A percentile compares a stretch with the other conserved stretches of the same genome.
Evolutionary conservation across 2,797 vertebrate species (phyloP).

Genomic region (Malacoraja senta): DNA sequence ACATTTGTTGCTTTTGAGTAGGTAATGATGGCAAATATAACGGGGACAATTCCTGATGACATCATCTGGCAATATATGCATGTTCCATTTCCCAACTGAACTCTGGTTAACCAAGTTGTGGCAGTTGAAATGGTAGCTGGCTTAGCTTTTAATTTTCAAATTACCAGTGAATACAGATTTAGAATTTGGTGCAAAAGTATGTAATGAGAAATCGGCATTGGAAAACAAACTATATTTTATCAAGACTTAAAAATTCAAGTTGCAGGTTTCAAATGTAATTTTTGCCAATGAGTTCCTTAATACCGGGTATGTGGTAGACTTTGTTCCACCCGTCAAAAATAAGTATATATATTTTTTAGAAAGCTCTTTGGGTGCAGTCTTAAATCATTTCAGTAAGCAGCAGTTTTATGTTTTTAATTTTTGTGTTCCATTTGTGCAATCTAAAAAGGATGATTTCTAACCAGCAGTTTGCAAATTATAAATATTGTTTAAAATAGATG

Average conservation of each 20-base stretch:
- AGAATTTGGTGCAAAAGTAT: background rate
- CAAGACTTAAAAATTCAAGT: background rate
- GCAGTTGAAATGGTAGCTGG: background rate
- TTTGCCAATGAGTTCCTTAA: background rate
- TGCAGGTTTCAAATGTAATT: background rate
- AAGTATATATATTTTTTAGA: background rate
- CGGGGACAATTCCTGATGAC: background rate
- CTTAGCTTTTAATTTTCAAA: background rate
- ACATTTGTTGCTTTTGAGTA: background rate
- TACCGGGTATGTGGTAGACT: background rate
- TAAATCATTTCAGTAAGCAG: background rate
- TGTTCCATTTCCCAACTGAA: background rate
- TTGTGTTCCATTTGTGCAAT: background rate
- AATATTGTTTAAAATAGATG: background rate
- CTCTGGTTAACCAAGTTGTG: background rate
- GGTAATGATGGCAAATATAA: background rate
- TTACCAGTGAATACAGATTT: background rate
- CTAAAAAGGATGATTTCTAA: background rate
- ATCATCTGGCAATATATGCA: background rate
- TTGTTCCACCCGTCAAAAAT: background rate
- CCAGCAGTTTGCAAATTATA: background rate
- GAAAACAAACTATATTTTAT: background rate
- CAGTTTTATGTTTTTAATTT: background rate
- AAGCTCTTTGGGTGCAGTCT: background rate
- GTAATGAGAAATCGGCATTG: background rate